These are phyloP conservation scores for Taphrorychus bicolor DNA, from an alignment of 2,888 invertebrate genomes.

Conservation along the genomic window DNA sequence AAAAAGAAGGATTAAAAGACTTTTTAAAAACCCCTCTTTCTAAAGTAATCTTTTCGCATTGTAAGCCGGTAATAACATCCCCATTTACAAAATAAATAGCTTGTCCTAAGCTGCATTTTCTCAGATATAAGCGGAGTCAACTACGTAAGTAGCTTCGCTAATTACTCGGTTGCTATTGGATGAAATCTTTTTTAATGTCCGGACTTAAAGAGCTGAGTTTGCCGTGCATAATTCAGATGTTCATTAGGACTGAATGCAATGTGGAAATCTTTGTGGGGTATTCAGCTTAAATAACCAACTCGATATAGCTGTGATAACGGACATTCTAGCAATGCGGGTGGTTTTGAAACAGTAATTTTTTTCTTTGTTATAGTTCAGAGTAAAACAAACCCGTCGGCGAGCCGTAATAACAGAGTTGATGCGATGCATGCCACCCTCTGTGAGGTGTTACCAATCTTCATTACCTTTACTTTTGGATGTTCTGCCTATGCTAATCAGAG, in stretches of 20 bases:
- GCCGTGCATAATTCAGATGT: constrained; percentile 33
- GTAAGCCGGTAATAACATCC: constrained; percentile 38
- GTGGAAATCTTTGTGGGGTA: constrained; percentile 21
- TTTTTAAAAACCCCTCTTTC: constrained; percentile 32
- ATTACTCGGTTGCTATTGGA: constrained; percentile 53
- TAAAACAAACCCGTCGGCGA: constrained; percentile 61
- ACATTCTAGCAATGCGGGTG: background rate
- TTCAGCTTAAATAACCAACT: constrained; percentile 5
- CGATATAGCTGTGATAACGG: background rate
- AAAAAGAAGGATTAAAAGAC: constrained; percentile 14
- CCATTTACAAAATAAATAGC: constrained; percentile 40
- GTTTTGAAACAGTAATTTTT: background rate
- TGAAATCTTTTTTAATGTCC: constrained; percentile 53
- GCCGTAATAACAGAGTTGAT: constrained; percentile 68
- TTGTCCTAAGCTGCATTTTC: constrained; percentile 38
- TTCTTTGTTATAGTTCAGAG: constrained; percentile 63
- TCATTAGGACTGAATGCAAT: constrained; percentile 36
- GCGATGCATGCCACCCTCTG: constrained; percentile 68
- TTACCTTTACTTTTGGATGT: constrained; percentile 70
- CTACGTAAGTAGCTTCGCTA: constrained; percentile 50
- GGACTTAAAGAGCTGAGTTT: constrained; percentile 29
- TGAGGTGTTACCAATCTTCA: constrained; percentile 60
- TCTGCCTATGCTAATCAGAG: constrained; percentile 72
- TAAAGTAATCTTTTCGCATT: constrained; percentile 31
- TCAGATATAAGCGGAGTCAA: constrained; percentile 45